phyloP scores from a whole-genome alignment of 1,140 invertebrate species.

The Trachymyrmex septentrionalis region DNA sequence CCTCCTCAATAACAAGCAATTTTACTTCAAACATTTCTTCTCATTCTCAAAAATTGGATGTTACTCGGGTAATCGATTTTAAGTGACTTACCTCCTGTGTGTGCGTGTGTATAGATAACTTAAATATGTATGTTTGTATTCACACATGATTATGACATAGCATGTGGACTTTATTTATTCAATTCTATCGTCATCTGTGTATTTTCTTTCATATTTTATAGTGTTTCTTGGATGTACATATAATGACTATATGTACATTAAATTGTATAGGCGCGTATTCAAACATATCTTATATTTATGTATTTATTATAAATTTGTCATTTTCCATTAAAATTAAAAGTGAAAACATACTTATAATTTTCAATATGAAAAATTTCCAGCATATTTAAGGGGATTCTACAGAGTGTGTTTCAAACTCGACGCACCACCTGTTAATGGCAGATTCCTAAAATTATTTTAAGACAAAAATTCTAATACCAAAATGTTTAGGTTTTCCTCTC shows the following conservation, averaged over 20 bases:
- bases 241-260: neutral
- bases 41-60: no score
- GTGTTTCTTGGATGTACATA: neutral
- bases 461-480: no score
- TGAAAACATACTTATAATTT: constrained; percentile 27
- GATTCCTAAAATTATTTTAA: no score
- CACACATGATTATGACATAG: constrained; percentile 11
- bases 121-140: neutral
- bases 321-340: constrained; percentile 19
- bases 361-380: neutral
- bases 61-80: no score
- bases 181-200: constrained; percentile 10
- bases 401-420: no score
- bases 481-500: no score
- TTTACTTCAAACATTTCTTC: no score
- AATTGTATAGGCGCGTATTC: constrained; percentile 1
- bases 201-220: constrained; percentile 24
- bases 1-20: no score
- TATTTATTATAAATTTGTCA: constrained; percentile 38
- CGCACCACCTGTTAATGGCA: no score
- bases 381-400: neutral
- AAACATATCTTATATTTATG: constrained; percentile 10
- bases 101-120: no score
- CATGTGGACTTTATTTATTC: constrained; percentile 41
- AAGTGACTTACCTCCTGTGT: no score